Conservation (phyloP, 2,113 vertebrate species). For the Myodes glareolus region DNA sequence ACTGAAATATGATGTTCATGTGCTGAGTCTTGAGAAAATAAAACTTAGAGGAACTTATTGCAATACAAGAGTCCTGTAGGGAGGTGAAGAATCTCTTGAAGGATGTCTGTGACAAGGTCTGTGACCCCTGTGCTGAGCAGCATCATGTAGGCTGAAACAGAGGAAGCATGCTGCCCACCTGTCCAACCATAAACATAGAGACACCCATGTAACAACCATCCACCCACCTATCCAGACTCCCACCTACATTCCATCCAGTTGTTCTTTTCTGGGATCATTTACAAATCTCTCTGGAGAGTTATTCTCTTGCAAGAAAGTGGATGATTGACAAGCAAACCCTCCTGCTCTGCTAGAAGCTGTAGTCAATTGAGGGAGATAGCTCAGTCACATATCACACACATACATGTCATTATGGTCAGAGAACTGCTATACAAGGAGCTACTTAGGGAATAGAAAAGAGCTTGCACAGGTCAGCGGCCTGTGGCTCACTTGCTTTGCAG, state of each 20-base stretch:
- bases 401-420: accelerated
- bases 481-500: background rate
- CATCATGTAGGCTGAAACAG: conserved; percentile 89
- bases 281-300: background rate
- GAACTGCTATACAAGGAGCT: background rate
- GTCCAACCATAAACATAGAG: too few species aligned
- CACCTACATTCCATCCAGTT: background rate
- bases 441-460: background rate
- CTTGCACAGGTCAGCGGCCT: background rate
- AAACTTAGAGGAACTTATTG: conserved; percentile 93
- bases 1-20: conserved; percentile 90
- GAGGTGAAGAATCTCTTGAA: conserved; percentile 94
- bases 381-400: background rate
- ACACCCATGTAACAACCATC: background rate
- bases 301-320: background rate
- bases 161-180: accelerated
- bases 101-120: conserved; percentile 92
- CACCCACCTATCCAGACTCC: background rate
- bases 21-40: conserved; percentile 91
- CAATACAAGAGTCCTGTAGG: conserved; percentile 93
- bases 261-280: background rate
- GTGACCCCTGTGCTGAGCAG: conserved; percentile 92
- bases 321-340: background rate
- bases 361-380: background rate
- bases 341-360: background rate